These are phyloP conservation scores for Chaitophorus viminalis DNA, from an alignment of 2,888 invertebrate genomes.

Conservation along the genomic window DNA sequence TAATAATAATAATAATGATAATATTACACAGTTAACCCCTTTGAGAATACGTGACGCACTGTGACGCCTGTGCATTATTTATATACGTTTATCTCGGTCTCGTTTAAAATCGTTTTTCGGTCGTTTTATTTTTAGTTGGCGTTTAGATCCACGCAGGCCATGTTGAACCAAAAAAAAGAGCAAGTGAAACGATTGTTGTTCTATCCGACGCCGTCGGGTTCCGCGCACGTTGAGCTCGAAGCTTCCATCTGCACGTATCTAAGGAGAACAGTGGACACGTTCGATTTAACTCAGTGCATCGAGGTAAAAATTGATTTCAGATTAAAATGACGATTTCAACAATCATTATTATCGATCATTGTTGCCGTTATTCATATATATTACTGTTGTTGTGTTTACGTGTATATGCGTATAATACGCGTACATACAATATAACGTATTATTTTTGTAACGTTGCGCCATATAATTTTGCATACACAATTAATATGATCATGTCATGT, in stretches of 20 bases:
- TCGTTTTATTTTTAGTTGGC: conserved; percentile 72
- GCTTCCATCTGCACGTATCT: conserved; percentile 75
- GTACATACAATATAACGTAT: neutral
- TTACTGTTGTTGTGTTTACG: too few species aligned
- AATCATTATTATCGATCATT: too few species aligned
- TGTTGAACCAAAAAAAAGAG: conserved; percentile 78
- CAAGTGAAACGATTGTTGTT: conserved; percentile 77
- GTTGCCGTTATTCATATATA: too few species aligned
- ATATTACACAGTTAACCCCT: neutral
- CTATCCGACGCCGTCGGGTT: conserved; percentile 66
- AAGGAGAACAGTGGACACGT: conserved; percentile 77
- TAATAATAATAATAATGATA: neutral
- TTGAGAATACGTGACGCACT: neutral
- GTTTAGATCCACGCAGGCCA: conserved; percentile 77
- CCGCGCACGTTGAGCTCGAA: conserved; percentile 68
- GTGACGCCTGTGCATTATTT: too few species aligned
- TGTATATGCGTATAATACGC: neutral
- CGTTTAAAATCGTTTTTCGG: neutral
- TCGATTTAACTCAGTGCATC: conserved; percentile 70
- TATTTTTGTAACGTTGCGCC: too few species aligned
- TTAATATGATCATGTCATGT: neutral
- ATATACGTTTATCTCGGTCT: neutral
- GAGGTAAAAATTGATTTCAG: conserved; percentile 67
- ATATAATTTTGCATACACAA: neutral
- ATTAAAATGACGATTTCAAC: too few species aligned